Conservation (phyloP, 2,888 invertebrate species). For the Hypselothyrea guttata region DNA sequence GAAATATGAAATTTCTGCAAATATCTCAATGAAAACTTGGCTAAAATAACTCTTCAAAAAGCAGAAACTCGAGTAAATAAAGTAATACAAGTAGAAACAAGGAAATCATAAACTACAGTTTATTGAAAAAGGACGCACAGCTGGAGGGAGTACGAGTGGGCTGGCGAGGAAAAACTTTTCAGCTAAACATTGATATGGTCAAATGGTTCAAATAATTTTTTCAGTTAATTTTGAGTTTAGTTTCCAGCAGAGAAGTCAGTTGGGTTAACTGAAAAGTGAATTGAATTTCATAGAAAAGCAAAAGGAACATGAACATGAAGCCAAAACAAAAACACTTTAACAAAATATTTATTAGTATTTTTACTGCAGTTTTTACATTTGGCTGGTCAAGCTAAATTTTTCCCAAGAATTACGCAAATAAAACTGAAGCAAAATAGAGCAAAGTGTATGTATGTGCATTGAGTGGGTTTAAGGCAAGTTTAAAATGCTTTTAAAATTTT, state of each 20-base stretch:
- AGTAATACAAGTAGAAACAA: constrained; percentile 24
- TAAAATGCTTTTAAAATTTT: too few species aligned
- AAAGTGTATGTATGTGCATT: too few species aligned
- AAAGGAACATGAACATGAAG: too few species aligned
- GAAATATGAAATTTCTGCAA: constrained; percentile 69
- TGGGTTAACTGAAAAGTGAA: constrained; percentile 13
- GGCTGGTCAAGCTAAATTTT: too few species aligned
- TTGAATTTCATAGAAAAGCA: constrained; percentile 26
- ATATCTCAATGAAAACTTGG: constrained; percentile 15
- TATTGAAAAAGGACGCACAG: constrained; percentile 42
- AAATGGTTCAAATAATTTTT: constrained; percentile 28
- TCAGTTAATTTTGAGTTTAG: constrained; percentile 28
- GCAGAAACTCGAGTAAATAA: not conserved
- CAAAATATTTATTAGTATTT: constrained; percentile 16
- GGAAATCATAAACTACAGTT: constrained; percentile 54
- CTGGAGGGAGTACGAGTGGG: constrained; percentile 29
- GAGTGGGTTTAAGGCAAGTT: too few species aligned
- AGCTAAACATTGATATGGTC: constrained; percentile 12
- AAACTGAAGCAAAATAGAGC: too few species aligned
- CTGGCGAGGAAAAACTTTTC: too few species aligned
- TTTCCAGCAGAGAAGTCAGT: not conserved
- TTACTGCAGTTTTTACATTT: not conserved
- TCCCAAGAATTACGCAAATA: too few species aligned
- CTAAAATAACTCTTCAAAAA: constrained; percentile 37
- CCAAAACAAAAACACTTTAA: constrained; percentile 11